Base-by-base conservation (phyloP, 2,888 invertebrate genomes). In the Lasius fuliginosus region DNA sequence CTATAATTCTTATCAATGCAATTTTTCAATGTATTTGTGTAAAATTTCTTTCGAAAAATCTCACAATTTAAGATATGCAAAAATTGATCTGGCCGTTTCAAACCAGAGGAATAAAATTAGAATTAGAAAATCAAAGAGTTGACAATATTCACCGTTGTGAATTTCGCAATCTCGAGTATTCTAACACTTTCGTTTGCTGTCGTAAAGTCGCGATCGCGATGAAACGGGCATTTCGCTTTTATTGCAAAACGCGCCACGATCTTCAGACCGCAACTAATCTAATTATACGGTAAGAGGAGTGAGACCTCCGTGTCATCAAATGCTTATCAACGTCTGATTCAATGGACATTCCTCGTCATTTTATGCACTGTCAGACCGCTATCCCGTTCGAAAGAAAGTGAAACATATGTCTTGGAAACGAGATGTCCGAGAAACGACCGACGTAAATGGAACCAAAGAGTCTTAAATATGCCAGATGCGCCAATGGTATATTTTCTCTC, bases 261-360 rank as follows among this genome's bases (percentile, higher is more conserved):
- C 83, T 79, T 40, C 53, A 53, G 82, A 18, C 65, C 56, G 42
- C 36, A 58, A 58, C 83, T 81, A 69, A 88, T 83, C 49, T 75
- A 87, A 85, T 88, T 87, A 87, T 77, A 88, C 82, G 88, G 68
- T 56, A 71, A 27, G 60, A 49, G 53, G 73, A 9, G 40, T 74
- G 82, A 85, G 85, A 82, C 73, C 82, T 86, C 68, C 69, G 9
- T 58, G 27, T 40, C 60, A 62, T 23, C n/a, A 68, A 82, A 81
- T 60, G 46, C 9, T 30, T 23, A 56, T 27, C 49, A 30, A 36
- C 6, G 62, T 86, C 75, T 58, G 65, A 53, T 33, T 4, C 53
- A 49, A 82, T 53, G 60, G 49, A 67, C 15, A 69, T 75, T 79
- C 42, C 53, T 30, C 53, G 3, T 58, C 9, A 36, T 65, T 85